A percentile compares a stretch with the other conserved stretches of the same genome.
These are phyloP conservation scores for Erythrolamprus reginae DNA, from an alignment of 2,113 vertebrate genomes.

Conservation along the genomic window DNA sequence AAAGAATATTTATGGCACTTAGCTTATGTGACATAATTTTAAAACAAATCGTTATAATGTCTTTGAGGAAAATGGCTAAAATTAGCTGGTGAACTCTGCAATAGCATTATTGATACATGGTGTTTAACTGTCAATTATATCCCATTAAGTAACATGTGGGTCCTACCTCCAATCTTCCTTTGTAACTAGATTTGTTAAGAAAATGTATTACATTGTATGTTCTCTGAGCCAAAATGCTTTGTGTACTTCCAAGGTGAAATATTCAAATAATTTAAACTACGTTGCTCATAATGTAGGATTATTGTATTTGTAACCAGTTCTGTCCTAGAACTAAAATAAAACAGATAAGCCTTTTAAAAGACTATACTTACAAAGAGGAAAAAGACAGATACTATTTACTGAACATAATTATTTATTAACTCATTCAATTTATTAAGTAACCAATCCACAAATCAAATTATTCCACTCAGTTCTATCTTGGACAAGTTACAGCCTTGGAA, in stretches of 20 bases:
- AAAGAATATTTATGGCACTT: background rate
- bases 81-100: background rate
- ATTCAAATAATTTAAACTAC: background rate
- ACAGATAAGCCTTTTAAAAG: background rate
- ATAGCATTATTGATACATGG: background rate
- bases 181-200: background rate
- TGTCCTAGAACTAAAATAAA: background rate
- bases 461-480: background rate
- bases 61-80: background rate
- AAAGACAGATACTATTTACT: background rate
- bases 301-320: background rate
- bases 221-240: background rate
- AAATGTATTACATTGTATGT: background rate
- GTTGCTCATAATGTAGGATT: background rate
- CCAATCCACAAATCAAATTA: background rate
- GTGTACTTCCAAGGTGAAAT: background rate
- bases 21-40: background rate
- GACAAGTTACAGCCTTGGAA: background rate
- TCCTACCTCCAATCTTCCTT: background rate
- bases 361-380: background rate
- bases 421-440: slow-evolving; percentile 11
- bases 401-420: background rate
- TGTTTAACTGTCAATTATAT: background rate
- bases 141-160: background rate
- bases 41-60: background rate